Base-by-base conservation (phyloP, 2,113 vertebrate species). In the Dermatemys mawii region DNA sequence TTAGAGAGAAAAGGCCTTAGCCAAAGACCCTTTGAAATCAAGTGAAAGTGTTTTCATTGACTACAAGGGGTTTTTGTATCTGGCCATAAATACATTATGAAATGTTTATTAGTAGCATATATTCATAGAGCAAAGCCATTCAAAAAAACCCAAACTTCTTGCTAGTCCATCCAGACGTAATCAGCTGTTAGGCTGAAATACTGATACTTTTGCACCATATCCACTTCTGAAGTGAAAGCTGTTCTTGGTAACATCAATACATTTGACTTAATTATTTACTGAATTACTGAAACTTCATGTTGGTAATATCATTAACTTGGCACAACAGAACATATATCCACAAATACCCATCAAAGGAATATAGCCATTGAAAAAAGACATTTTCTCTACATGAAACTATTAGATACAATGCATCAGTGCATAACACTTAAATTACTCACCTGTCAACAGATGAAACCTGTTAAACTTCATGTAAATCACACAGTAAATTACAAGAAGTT, bases 41-140 rank as follows among this genome's bases (percentile, higher is more conserved):
- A 60, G 29, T 94, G 86, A 57, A 93, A 90, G 19, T 70, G 41
- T 81, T 93, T 94, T 96, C 88, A 90, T 76, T 93, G 92, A 78
- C 91, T 95, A 48, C 76, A 51, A 2, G 9, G 41, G 27, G 60
- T 53, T 96, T 38, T 90, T 90, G 88, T 22, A 49, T 79, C 49
- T 81, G 84, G 76, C 82, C 41, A 11, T 44, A 35, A 92, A 38
- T 55, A 8, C 78, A 48, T 90, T 82, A 84, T 88, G 80, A 92
- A 88, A 92, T 73, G 79, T 26, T 82, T 95, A 82, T 78, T 70
- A 41, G 38, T 75, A 79, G 32, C 76, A 29, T 6, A 17, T 93
- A 32, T 14, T 76, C 32, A 41, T 53, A 51, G 13, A 80, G 53
- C 24, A 44, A 22, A 80, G 49, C 12, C 41, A 76, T 79, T 13